phyloP scores from a whole-genome alignment of 2,888 invertebrate genomes.

The Nomada fabriciana region DNA sequence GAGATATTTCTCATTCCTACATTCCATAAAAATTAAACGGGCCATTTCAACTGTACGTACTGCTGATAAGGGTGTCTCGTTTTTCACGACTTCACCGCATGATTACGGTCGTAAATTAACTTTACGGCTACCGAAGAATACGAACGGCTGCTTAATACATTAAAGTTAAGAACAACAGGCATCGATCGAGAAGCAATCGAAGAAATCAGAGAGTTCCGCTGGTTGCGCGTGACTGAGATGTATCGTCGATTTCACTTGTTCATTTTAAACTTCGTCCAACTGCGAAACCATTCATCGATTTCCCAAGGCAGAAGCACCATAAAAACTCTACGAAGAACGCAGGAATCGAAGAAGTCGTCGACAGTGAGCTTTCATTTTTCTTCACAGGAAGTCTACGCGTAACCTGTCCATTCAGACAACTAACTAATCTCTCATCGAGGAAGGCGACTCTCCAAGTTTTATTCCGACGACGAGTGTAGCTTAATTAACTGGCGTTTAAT shows the following conservation, averaged over 20 bases:
- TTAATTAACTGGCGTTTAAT: conserved; percentile 26
- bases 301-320: not conserved
- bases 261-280: not conserved
- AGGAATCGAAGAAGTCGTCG: not conserved
- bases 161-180: not conserved
- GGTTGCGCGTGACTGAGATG: not conserved
- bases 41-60: not conserved
- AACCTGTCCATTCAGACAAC: not conserved
- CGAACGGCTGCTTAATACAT: not conserved
- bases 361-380: not conserved
- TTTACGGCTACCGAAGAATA: not conserved
- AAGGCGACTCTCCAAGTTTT: not conserved
- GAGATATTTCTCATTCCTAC: not conserved
- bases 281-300: not conserved
- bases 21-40: not conserved
- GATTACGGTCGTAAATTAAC: not conserved
- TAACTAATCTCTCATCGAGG: not conserved
- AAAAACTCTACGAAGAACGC: not conserved
- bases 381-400: not conserved
- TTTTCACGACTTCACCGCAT: not conserved
- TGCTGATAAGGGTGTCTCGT: too few relatives aligned
- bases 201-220: conserved; percentile 3
- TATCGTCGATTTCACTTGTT: not conserved
- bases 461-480: not conserved
- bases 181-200: not conserved